Evolutionary conservation across 1,140 invertebrate species (phyloP).

Genomic region (Anastrepha obliqua): DNA sequence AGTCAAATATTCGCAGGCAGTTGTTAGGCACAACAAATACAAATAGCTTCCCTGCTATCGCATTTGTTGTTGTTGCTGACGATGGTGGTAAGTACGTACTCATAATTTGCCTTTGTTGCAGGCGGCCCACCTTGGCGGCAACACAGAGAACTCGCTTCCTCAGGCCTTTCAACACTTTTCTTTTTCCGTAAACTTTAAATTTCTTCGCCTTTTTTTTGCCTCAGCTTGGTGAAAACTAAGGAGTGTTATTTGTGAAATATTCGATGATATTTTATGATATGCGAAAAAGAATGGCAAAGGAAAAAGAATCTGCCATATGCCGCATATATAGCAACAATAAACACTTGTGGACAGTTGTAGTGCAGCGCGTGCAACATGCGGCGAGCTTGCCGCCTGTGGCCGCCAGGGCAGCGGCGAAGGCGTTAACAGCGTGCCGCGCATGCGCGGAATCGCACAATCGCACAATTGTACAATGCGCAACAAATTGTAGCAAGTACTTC

Average conservation of each 20-base stretch:
- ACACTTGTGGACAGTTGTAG: conserved; percentile 35
- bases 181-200: not conserved
- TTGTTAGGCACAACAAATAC: no score
- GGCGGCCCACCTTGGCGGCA: conserved; percentile 25
- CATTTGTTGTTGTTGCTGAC: no score
- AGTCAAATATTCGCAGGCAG: no score
- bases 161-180: conserved; percentile 4
- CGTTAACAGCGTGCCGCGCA: conserved; percentile 38
- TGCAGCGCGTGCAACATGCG: conserved; percentile 1
- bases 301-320: not conserved
- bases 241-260: conserved; percentile 11
- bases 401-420: not conserved
- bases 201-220: not conserved
- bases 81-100: no score
- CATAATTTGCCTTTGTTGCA: not conserved
- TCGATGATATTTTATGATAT: conserved; percentile 49
- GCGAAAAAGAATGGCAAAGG: not conserved
- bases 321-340: not conserved
- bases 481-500: conserved; percentile 6
- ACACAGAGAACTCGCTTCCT: conserved; percentile 16
- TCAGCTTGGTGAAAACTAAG: conserved; percentile 21
- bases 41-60: no score
- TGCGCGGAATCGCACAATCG: not conserved
- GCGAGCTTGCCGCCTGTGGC: not conserved
- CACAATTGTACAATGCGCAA: conserved; percentile 4